Percentiles rank a stretch among this genome's conserved stretches.
Conservation (phyloP, 2,888 invertebrate genomes). For the Nomada hirtipes region DNA sequence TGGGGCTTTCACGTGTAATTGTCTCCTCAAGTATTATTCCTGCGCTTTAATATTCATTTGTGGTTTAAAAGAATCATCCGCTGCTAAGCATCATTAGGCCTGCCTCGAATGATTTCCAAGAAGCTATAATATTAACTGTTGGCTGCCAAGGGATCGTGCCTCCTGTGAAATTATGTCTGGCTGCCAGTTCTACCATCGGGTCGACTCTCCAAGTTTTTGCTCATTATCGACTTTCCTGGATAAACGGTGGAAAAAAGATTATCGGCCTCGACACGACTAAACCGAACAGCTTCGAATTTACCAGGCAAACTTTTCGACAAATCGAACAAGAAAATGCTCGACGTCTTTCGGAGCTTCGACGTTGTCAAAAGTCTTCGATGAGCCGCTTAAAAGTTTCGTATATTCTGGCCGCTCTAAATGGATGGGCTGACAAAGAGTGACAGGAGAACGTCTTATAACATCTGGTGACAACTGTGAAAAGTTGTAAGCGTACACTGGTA, state of each 20-base stretch:
- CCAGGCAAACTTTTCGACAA: slow-evolving; percentile 34
- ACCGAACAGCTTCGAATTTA: neutral
- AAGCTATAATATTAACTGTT: slow-evolving; percentile 19
- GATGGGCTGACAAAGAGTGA: slow-evolving; percentile 25
- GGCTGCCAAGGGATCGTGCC: neutral
- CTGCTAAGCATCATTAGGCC: neutral
- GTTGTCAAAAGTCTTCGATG: slow-evolving; percentile 12
- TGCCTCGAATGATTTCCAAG: neutral
- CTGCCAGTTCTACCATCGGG: slow-evolving; percentile 17
- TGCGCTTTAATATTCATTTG: no score
- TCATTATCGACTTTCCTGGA: neutral
- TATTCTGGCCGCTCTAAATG: slow-evolving; percentile 28
- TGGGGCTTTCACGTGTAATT: no score
- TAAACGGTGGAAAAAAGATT: slow-evolving; percentile 21
- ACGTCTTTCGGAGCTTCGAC: neutral
- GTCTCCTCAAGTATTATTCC: no score
- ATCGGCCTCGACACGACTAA: neutral
- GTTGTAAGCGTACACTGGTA: no score
- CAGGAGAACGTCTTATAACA: neutral
- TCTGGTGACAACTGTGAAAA: neutral
- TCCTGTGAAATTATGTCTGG: slow-evolving; percentile 15
- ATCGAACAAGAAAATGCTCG: neutral
- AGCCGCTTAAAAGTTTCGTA: slow-evolving; percentile 28
- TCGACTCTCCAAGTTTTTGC: slow-evolving; percentile 8
- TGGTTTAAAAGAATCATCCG: no score